phyloP scores from a whole-genome alignment of 2,113 vertebrate species.

The Rhinolophus ferrumequinum region DNA sequence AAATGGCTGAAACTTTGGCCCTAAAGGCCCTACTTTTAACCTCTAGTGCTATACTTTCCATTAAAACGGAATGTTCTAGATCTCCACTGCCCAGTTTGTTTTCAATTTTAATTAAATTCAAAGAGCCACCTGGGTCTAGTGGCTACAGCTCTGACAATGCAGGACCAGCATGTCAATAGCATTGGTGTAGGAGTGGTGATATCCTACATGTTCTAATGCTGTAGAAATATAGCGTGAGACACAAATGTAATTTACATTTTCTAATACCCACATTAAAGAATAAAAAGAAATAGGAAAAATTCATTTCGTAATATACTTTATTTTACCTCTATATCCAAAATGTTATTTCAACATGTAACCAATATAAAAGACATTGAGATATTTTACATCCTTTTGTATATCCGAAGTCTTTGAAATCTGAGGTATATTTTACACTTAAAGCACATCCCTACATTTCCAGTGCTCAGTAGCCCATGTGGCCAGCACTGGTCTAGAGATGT shows the following conservation, averaged over 20 bases:
- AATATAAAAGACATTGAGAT: neutral
- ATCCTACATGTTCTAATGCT: neutral
- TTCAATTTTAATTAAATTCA: neutral
- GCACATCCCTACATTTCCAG: no score
- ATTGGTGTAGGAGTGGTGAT: neutral
- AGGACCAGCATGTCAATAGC: neutral
- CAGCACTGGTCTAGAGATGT: neutral
- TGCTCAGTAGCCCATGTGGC: neutral
- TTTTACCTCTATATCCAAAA: neutral
- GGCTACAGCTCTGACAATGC: fast-evolving
- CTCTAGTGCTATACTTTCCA: neutral
- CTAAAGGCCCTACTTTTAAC: neutral
- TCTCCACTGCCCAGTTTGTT: neutral
- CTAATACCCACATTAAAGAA: neutral
- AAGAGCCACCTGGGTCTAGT: neutral
- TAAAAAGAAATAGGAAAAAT: neutral
- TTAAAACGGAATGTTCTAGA: neutral
- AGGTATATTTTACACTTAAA: neutral
- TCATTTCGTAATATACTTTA: neutral
- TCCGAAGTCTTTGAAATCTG: neutral
- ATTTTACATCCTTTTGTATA: neutral
- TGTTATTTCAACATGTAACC: neutral
- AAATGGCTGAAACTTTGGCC: neutral
- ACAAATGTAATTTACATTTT: neutral
- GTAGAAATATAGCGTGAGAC: neutral